A percentile compares a stretch with the other conserved stretches of the same genome.
Conservation (phyloP, 2,113 vertebrate genomes). For the Poecile atricapillus region DNA sequence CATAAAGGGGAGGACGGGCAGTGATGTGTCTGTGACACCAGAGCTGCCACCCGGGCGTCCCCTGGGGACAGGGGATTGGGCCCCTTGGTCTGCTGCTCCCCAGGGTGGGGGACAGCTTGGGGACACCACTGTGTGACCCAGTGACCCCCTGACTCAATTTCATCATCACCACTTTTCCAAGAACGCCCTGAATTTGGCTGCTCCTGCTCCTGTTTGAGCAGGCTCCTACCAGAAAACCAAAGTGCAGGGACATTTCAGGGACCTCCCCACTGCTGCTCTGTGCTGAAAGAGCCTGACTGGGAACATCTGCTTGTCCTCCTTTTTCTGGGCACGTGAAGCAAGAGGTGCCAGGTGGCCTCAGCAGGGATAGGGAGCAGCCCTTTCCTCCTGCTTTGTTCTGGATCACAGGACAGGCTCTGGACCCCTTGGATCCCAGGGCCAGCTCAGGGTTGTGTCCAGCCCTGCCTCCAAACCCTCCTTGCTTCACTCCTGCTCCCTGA, state of each 20-base stretch:
- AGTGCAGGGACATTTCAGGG: neutral
- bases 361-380: neutral
- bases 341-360: neutral
- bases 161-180: rapidly evolving
- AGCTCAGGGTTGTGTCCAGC: neutral
- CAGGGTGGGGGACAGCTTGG: neutral
- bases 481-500: neutral
- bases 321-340: neutral
- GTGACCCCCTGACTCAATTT: neutral
- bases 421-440: rapidly evolving
- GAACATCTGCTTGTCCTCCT: neutral
- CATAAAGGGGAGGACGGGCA: rapidly evolving
- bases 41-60: rapidly evolving
- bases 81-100: neutral
- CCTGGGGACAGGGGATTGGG: rapidly evolving
- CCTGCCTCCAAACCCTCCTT: neutral
- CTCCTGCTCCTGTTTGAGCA: neutral
- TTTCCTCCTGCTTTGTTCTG: neutral
- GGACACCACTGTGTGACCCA: neutral
- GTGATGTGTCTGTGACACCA: neutral
- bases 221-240: neutral
- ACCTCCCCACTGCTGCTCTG: neutral
- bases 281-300: neutral
- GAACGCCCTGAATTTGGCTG: rapidly evolving
- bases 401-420: neutral